Evolutionary conservation across 2,888 invertebrate species (phyloP).

Genomic region (Criorhina ranunculi): DNA sequence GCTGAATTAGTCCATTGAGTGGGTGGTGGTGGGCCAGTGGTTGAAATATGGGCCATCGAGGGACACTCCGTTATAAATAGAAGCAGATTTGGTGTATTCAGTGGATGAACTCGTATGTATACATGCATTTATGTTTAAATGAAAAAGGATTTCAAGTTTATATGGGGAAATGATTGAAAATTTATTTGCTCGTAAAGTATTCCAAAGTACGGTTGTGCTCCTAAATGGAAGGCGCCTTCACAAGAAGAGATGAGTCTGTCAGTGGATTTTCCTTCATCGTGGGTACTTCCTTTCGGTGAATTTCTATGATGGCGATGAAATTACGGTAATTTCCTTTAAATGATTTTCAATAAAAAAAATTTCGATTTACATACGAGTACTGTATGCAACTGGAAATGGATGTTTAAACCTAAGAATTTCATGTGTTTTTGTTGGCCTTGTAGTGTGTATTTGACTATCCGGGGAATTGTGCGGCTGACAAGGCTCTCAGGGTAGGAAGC

Average conservation of each 20-base stretch:
- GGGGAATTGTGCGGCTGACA: too few species aligned
- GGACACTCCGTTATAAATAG: slow-evolving; percentile 30
- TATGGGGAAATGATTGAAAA: slow-evolving; percentile 44
- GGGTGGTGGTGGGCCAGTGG: slow-evolving; percentile 11
- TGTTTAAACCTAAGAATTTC: too few species aligned
- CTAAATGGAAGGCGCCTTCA: not conserved
- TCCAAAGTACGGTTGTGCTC: slow-evolving; percentile 23
- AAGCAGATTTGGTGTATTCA: slow-evolving; percentile 19
- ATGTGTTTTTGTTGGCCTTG: too few species aligned
- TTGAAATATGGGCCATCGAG: slow-evolving; percentile 26
- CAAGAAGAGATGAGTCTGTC: not conserved
- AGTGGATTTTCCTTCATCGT: not conserved
- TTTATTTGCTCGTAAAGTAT: slow-evolving; percentile 50
- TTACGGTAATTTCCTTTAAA: not conserved
- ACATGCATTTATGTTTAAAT: not conserved
- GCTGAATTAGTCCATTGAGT: slow-evolving; percentile 36
- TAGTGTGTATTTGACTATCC: too few species aligned
- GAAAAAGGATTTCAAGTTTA: slow-evolving; percentile 15
- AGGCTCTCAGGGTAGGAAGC: too few species aligned
- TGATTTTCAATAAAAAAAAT: not conserved
- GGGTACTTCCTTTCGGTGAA: too few species aligned
- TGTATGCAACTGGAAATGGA: not conserved
- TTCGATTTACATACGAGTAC: too few species aligned
- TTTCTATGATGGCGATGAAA: not conserved
- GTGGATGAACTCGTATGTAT: slow-evolving; percentile 2